These are phyloP conservation scores for Shinisaurus crocodilurus DNA, from an alignment of 2,113 vertebrate genomes.

Conservation along the genomic window DNA sequence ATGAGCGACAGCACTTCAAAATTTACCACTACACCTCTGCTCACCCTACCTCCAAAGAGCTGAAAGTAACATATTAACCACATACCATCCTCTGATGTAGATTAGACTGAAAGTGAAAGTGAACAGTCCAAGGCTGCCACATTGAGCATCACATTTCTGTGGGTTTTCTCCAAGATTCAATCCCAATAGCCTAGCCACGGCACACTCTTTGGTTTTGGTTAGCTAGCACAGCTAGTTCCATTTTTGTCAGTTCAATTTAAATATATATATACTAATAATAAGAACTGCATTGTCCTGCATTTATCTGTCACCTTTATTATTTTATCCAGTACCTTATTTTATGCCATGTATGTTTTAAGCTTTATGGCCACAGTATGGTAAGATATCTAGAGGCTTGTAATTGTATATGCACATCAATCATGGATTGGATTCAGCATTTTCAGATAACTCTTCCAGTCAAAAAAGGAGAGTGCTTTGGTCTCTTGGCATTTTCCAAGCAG, in stretches of 20 bases:
- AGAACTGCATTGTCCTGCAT: conserved; percentile 72
- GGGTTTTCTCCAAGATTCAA: not conserved
- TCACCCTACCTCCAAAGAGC: not conserved
- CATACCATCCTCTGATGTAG: not conserved
- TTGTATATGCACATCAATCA: conserved; percentile 91
- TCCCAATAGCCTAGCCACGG: not conserved
- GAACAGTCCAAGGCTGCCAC: not conserved
- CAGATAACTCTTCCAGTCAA: conserved; percentile 83
- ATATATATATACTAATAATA: not conserved
- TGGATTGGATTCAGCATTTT: conserved; percentile 82
- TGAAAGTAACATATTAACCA: not conserved
- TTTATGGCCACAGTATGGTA: conserved; percentile 84
- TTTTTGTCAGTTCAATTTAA: not conserved
- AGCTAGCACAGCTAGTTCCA: not conserved
- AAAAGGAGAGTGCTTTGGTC: conserved; percentile 68
- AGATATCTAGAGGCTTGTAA: conserved; percentile 89
- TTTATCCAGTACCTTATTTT: conserved; percentile 80
- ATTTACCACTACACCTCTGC: no score
- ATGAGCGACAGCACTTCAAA: no score
- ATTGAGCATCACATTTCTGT: not conserved
- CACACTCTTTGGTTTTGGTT: not conserved
- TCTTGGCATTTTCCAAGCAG: conserved; percentile 78
- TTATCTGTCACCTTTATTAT: conserved; percentile 79
- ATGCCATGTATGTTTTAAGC: conserved; percentile 86
- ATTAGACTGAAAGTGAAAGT: not conserved